Evolutionary conservation across 1,140 invertebrate genomes (phyloP), one percentile per base, ranked within the genome.

Genomic region (Ceratoteleas bidentatus): DNA sequence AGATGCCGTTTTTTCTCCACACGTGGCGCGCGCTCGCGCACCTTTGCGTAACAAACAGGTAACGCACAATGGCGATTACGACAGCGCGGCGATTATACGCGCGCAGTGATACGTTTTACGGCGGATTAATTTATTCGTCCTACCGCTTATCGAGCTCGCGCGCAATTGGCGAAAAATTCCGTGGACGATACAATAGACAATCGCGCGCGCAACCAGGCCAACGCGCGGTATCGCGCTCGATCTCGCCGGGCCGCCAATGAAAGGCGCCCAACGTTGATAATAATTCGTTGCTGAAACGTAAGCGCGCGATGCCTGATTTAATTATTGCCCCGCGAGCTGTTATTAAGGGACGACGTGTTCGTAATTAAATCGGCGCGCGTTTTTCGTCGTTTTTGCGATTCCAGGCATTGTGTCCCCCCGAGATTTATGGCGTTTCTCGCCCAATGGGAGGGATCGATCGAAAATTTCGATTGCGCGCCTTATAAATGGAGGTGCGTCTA

Each of bases 51-150:
- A 85, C 75, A 65, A 53, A 62, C 72, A 62, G 66, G 60, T 76
- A 83, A 88, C 85, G 84, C 85, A 90, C 88, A 90, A 90, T 90
- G 85, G 87, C 74, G 77, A 81, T 90, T 90, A 85, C 88, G 85
- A 89, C 87, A 90, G 49, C 24, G 24, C 40, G 40, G 75, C 80
- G 85, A 88, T 88, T 87, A 87, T 85, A 87, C 75, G 68, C 81
- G 75, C 61, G 83, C 81, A 81, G 66, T 77, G 87, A 88, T 84
- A 86, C 83, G 86, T 89, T 88, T 85, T 81, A 84, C 84, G 85
- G 79, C 84, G 86, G 73, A 85, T 89, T 90, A 89, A 89, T 90
- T 90, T 89, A 90, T 89, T 89, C 88, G 79, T 85, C 80, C 83
- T 81, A 86, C 83, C 85, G 85, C 83, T 84, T 88, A 88, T 88